Evolutionary conservation across 2,888 invertebrate species (phyloP).

Genomic region (Embidobia sp.): DNA sequence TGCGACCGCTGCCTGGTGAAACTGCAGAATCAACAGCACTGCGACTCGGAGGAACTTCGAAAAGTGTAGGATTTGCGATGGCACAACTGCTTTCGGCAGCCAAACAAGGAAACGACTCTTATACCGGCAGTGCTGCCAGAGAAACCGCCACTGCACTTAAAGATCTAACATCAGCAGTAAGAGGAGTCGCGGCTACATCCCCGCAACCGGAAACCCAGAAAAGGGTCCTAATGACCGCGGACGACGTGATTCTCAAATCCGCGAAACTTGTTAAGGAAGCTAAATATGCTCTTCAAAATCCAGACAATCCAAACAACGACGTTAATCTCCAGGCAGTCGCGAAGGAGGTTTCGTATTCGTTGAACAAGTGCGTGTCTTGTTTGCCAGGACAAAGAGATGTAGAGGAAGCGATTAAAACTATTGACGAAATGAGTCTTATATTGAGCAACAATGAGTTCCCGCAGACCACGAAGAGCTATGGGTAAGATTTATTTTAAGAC

Average conservation of each 20-base stretch:
- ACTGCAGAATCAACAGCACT: slow-evolving; percentile 85
- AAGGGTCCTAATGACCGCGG: slow-evolving; percentile 87
- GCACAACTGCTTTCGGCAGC: slow-evolving; percentile 94
- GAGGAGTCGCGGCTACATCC: slow-evolving; percentile 90
- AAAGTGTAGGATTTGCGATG: slow-evolving; percentile 91
- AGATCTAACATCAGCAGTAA: slow-evolving; percentile 88
- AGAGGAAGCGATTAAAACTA: slow-evolving; percentile 92
- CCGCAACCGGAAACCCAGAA: slow-evolving; percentile 83
- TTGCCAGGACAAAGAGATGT: slow-evolving; percentile 97
- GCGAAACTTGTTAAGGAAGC: slow-evolving; percentile 91
- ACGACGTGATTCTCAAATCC: slow-evolving; percentile 91
- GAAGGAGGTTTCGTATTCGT: slow-evolving; percentile 85
- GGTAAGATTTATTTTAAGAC: slow-evolving; percentile 79
- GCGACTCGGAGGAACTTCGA: slow-evolving; percentile 85
- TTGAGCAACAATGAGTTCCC: slow-evolving; percentile 90
- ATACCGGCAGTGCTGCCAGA: slow-evolving; percentile 90
- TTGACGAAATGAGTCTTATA: slow-evolving; percentile 89
- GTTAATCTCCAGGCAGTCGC: slow-evolving; percentile 87
- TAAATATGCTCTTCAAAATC: slow-evolving; percentile 87
- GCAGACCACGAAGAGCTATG: slow-evolving; percentile 87
- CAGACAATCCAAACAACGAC: slow-evolving; percentile 84
- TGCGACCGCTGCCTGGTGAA: slow-evolving; percentile 93
- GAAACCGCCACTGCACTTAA: slow-evolving; percentile 90
- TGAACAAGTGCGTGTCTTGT: slow-evolving; percentile 89
- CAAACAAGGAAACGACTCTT: slow-evolving; percentile 90